Evolutionary conservation across 1,140 invertebrate species (phyloP).

Genomic region (Eciton burchellii): DNA sequence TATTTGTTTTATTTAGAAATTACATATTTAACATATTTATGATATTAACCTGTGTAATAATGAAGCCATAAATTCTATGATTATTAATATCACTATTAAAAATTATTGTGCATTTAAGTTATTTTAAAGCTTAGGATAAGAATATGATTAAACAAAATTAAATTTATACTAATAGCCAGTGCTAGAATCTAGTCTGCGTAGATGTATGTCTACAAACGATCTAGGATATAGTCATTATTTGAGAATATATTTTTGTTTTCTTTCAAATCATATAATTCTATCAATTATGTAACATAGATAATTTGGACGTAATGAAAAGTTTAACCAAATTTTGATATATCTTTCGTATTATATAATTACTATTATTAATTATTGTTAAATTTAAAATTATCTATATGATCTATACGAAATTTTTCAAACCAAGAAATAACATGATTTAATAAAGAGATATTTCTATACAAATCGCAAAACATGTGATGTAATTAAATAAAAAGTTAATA

Average conservation of each 20-base stretch:
- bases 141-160: slow-evolving; percentile 42
- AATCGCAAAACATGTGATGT: neutral
- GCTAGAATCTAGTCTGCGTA: slow-evolving; percentile 50
- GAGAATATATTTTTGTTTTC: neutral
- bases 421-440: neutral
- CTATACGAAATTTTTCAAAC: neutral
- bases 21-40: slow-evolving; percentile 51
- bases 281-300: neutral
- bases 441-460: slow-evolving; percentile 5
- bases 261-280: neutral
- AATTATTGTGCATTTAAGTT: slow-evolving; percentile 47
- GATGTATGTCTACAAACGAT: slow-evolving; percentile 23
- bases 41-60: slow-evolving; percentile 34
- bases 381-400: slow-evolving; percentile 15
- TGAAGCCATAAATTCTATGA: slow-evolving; percentile 36
- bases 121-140: slow-evolving; percentile 49
- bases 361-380: slow-evolving; percentile 14
- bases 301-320: no score
- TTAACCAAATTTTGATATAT: neutral
- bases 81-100: slow-evolving; percentile 43
- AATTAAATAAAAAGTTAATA: slow-evolving; percentile 1
- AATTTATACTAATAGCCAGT: slow-evolving; percentile 47
- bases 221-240: slow-evolving; percentile 46
- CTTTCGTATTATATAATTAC: neutral
- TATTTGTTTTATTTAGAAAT: slow-evolving; percentile 61